phyloP scores from a whole-genome alignment of 2,888 invertebrate species.

The Torymus auratus region DNA sequence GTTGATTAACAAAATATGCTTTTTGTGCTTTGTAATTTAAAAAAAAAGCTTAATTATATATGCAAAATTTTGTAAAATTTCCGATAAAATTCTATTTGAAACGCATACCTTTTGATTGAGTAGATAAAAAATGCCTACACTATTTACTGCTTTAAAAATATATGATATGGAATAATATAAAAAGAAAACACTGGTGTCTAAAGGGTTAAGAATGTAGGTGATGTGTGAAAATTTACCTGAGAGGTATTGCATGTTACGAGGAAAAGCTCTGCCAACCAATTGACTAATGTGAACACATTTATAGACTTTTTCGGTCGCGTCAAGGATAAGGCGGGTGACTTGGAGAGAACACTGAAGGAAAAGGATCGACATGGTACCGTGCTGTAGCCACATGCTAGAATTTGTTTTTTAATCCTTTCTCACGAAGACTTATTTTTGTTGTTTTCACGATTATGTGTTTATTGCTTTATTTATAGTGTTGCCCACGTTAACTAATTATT shows the following conservation, averaged over 20 bases:
- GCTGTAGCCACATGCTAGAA: constrained; percentile 44
- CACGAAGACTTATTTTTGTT: constrained; percentile 22
- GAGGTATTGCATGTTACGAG: constrained; percentile 37
- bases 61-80: no score
- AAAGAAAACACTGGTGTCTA: constrained; percentile 6
- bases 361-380: constrained; percentile 91
- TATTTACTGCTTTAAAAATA: no score
- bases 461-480: constrained; percentile 26
- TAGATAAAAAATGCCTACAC: no score
- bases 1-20: constrained; percentile 24
- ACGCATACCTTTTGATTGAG: no score
- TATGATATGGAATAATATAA: no score
- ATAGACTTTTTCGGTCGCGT: constrained; percentile 96
- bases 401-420: constrained; percentile 25
- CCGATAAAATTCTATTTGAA: no score
- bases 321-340: constrained; percentile 96
- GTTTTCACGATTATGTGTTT: constrained; percentile 2
- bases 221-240: constrained; percentile 8
- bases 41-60: not conserved
- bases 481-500: no score
- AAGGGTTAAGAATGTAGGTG: constrained; percentile 51
- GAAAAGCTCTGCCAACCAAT: constrained; percentile 33
- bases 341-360: constrained; percentile 93
- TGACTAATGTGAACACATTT: constrained; percentile 66
- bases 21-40: constrained; percentile 12